A percentile compares a stretch with the other conserved stretches of the same genome.
Conservation (phyloP, 2,113 vertebrate species). For the Crotophaga sulcirostris region DNA sequence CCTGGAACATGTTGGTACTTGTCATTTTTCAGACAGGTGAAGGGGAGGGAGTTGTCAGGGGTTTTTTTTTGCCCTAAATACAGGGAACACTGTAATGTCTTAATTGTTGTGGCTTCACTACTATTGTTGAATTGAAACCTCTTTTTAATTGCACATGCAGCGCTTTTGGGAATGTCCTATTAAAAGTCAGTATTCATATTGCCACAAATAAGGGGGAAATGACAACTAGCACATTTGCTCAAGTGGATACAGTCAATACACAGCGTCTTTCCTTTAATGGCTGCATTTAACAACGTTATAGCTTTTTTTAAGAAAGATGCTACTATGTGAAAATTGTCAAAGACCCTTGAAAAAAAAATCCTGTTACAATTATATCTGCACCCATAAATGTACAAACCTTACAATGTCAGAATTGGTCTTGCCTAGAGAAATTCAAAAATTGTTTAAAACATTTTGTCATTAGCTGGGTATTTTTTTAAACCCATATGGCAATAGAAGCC, state of each 20-base stretch:
- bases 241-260: neutral
- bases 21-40: neutral
- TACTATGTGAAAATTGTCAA: neutral
- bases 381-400: neutral
- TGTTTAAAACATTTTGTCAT: neutral
- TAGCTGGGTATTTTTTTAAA: neutral
- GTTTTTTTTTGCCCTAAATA: neutral
- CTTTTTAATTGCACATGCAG: neutral
- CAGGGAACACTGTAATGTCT: neutral
- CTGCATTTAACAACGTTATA: neutral
- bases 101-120: neutral
- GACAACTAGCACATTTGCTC: neutral
- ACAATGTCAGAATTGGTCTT: constrained; percentile 6
- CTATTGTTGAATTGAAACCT: neutral
- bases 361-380: neutral
- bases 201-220: neutral
- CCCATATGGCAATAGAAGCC: neutral
- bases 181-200: neutral
- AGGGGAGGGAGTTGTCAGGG: neutral
- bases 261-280: neutral
- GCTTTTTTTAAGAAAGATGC: neutral
- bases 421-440: neutral
- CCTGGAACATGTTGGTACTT: neutral
- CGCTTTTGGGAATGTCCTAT: neutral
- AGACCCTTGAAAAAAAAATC: neutral